Base-by-base conservation (phyloP, 2,113 vertebrate species). In the Astatotilapia flaviijosephi region DNA sequence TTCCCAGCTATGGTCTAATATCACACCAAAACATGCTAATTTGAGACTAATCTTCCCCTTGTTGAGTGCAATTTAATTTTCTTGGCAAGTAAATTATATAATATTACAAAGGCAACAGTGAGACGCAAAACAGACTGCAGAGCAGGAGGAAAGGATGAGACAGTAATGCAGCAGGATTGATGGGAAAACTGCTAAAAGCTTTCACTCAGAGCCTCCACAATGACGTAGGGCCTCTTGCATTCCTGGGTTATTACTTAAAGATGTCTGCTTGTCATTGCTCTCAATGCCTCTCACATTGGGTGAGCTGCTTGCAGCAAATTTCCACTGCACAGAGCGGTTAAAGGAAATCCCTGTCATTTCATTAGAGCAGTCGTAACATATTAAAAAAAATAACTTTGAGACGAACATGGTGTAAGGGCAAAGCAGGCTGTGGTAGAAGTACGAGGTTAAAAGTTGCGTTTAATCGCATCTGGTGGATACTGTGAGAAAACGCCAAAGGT, bases 221-320 rank as follows among this genome's bases (percentile, higher is more conserved):
- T 95, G 94, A 96, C 91, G 92, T 92, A 83, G 79, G 85, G 55
- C 85, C 47, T 84, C 88, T 91, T 51, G 21, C 91, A 95, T 96
- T 95, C 94, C 93, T 93, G 90, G 33, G 45, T 95, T 95, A 96
- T 96, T 94, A 93, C 92, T 95, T 96, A 95, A 95, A 96, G 94
- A 96, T 95, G 94, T 95, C 91, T 80, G 81, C 89, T 89, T 89
- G 92, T 94, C 93, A 80, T 83, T 91, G 85, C 87, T 86, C 70
- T 90, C 55, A 85, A 31, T 84, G 88, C 81, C 81, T 86, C 86
- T 93, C 80, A 84, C 80, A 51, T 60, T 42, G 83, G 79, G 70
- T 37, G 23, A 89, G 83, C 79, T 8, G 19, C 88, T 82, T 12
- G 33, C 80, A 79, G 77, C 81, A 62, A 81, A 60, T 93, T 93